A percentile compares a stretch with the other conserved stretches of the same genome.
These are phyloP conservation scores for Callimorpha dominula DNA, from an alignment of 2,888 invertebrate species.

Conservation along the genomic window DNA sequence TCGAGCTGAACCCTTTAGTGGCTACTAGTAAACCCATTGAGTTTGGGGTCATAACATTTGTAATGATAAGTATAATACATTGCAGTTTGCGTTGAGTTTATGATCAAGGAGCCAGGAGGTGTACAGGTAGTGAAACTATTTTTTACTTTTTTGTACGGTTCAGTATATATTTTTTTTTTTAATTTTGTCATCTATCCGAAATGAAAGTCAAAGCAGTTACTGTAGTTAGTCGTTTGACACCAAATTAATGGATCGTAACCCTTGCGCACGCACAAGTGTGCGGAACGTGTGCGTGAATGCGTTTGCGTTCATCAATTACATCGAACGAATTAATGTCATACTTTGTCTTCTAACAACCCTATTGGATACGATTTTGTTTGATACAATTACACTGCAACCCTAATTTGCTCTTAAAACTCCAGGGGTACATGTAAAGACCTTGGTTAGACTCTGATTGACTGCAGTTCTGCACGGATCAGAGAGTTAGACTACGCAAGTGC, in stretches of 20 bases:
- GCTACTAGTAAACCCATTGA: no score
- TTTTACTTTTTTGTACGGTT: no score
- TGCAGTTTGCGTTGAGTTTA: no score
- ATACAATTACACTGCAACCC: slow-evolving; percentile 3
- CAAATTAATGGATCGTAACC: slow-evolving; percentile 48
- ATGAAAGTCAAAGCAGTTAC: slow-evolving; percentile 16
- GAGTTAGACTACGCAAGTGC: no score
- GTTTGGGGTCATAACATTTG: no score
- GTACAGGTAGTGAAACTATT: no score
- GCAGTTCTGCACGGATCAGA: no score
- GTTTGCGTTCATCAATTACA: slow-evolving; percentile 51
- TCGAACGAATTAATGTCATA: slow-evolving; percentile 43
- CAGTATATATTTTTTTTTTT: neutral
- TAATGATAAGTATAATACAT: no score
- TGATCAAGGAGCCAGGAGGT: no score
- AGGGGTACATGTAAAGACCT: no score
- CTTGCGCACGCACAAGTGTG: slow-evolving; percentile 44
- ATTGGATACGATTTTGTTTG: slow-evolving; percentile 20
- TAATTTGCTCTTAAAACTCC: neutral
- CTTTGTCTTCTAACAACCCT: slow-evolving; percentile 32
- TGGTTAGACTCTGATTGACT: no score
- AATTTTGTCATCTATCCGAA: slow-evolving; percentile 7
- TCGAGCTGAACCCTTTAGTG: no score
- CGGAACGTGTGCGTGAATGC: slow-evolving; percentile 49
- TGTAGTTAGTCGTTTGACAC: slow-evolving; percentile 40